Evolutionary conservation across 2,113 vertebrate species (phyloP).

Genomic region (Nibea albiflora): DNA sequence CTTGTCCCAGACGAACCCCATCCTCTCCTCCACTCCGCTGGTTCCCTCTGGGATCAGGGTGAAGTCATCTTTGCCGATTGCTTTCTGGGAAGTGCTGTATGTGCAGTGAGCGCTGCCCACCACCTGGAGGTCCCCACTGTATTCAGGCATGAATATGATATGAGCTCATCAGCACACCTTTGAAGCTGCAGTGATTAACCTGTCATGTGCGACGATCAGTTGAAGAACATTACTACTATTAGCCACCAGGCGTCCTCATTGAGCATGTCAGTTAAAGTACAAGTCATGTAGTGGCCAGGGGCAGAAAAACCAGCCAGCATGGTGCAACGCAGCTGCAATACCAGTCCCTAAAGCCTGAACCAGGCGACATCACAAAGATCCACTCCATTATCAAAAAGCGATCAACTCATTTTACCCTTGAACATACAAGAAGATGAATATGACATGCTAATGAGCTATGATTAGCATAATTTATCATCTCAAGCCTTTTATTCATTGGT

Average conservation of each 20-base stretch:
- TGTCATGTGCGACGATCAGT: neutral
- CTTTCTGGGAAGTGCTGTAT: slow-evolving; percentile 94
- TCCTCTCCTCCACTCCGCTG: slow-evolving; percentile 95
- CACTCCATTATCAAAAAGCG: slow-evolving; percentile 6
- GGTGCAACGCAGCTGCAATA: slow-evolving; percentile 55
- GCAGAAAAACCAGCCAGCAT: slow-evolving; percentile 36
- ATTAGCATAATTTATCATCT: slow-evolving; percentile 14
- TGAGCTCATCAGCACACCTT: neutral
- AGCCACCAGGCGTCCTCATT: slow-evolving; percentile 65
- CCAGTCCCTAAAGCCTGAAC: slow-evolving; percentile 7
- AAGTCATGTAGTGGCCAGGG: slow-evolving; percentile 44
- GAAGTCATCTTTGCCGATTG: slow-evolving; percentile 96
- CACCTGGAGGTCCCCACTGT: slow-evolving; percentile 95
- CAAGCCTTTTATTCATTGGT: slow-evolving; percentile 27
- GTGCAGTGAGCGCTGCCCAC: slow-evolving; percentile 95
- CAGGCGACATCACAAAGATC: neutral
- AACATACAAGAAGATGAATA: slow-evolving; percentile 5
- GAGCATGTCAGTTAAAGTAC: slow-evolving; percentile 47
- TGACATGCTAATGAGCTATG: neutral
- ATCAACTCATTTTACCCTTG: too few species aligned
- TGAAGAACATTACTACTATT: neutral
- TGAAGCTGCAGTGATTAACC: neutral
- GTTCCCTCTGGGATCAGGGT: slow-evolving; percentile 95
- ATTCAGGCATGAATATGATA: slow-evolving; percentile 21
- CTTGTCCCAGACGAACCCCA: slow-evolving; percentile 96